Percentiles rank a stretch among this genome's conserved stretches.
Evolutionary conservation across 2,888 invertebrate genomes (phyloP).

Genomic region (Dicycla oo): DNA sequence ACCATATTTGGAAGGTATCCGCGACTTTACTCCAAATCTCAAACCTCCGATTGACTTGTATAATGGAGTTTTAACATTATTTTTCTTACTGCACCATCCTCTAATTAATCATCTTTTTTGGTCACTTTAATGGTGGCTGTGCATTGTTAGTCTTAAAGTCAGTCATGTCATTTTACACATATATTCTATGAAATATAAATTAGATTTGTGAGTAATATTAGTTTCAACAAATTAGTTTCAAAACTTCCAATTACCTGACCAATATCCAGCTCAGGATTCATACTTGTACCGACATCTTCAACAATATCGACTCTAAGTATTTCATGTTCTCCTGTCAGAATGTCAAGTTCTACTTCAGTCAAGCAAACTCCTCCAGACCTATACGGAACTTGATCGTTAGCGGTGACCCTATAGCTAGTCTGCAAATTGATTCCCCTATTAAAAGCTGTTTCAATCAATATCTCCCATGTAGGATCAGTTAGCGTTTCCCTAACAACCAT

Average conservation of each 20-base stretch:
- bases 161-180: too few species aligned
- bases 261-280: constrained; percentile 92
- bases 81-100: background rate
- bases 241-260: constrained; percentile 88
- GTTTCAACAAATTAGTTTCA: background rate
- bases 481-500: constrained; percentile 82
- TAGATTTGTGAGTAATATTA: background rate
- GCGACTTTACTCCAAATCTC: background rate
- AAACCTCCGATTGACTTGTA: background rate
- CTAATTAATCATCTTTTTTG: background rate
- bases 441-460: constrained; percentile 87
- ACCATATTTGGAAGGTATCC: too few species aligned
- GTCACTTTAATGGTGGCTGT: too few species aligned
- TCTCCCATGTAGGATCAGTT: constrained; percentile 87
- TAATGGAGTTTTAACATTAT: background rate
- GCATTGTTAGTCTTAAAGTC: too few species aligned
- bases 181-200: too few species aligned
- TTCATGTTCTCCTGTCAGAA: constrained; percentile 93
- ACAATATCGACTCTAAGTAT: constrained; percentile 91
- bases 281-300: constrained; percentile 92
- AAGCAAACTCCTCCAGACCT: constrained; percentile 90
- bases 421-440: constrained; percentile 79
- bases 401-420: constrained; percentile 74
- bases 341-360: constrained; percentile 93
- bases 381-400: constrained; percentile 74